A percentile compares a stretch with the other conserved stretches of the same genome.
These are phyloP conservation scores for Pheosia gnoma DNA, from an alignment of 2,888 invertebrate species.

Conservation along the genomic window DNA sequence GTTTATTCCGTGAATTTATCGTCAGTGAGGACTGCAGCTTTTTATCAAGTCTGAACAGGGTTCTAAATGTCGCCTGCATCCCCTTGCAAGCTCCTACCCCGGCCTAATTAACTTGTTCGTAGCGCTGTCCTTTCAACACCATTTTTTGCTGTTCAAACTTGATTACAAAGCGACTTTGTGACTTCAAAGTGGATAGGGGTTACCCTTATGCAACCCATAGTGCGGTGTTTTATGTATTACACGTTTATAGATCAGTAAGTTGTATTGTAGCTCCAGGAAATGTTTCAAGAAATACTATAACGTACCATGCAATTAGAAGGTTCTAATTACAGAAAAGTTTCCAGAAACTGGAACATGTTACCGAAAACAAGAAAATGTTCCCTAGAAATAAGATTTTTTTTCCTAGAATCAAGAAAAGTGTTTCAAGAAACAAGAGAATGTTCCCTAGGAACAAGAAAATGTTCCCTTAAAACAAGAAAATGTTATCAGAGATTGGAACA, in stretches of 20 bases:
- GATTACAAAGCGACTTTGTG: constrained; percentile 31
- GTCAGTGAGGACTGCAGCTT: too few species aligned
- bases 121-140: constrained; percentile 39
- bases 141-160: constrained; percentile 38
- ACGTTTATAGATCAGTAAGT: neutral
- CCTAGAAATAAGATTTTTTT: too few species aligned
- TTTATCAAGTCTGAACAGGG: neutral
- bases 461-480: too few species aligned
- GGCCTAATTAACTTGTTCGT: constrained; percentile 46
- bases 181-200: constrained; percentile 8
- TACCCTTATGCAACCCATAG: constrained; percentile 7
- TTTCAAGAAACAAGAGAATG: too few species aligned
- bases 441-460: too few species aligned
- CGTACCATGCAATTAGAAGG: too few species aligned
- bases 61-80: constrained; percentile 19
- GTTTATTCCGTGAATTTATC: too few species aligned
- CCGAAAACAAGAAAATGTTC: neutral
- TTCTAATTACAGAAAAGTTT: too few species aligned
- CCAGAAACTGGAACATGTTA: too few species aligned
- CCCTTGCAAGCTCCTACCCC: constrained; percentile 4
- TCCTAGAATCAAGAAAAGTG: neutral
- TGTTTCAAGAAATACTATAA: too few species aligned
- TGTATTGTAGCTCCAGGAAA: neutral
- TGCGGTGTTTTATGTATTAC: neutral
- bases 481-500: too few species aligned